phyloP scores from a whole-genome alignment of 2,113 vertebrate genomes.

The Solea senegalensis region DNA sequence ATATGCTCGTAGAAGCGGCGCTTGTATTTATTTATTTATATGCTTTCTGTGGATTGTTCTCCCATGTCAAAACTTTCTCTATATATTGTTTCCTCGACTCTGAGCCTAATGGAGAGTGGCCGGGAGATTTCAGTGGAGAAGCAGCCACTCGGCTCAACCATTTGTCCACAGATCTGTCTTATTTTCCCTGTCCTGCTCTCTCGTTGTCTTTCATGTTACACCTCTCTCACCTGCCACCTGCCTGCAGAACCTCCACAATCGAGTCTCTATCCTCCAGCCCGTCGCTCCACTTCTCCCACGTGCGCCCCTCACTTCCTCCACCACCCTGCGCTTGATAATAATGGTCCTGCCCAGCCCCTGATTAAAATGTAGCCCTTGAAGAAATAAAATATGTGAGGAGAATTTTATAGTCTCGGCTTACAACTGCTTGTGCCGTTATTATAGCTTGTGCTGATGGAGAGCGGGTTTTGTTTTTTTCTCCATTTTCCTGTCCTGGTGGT shows the following conservation, averaged over 20 bases:
- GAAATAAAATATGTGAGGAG: conserved; percentile 62
- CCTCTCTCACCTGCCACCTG: conserved; percentile 66
- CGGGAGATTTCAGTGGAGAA: conserved; percentile 51
- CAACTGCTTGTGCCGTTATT: conserved; percentile 21
- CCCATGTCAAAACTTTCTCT: conserved; percentile 48
- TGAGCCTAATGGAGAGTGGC: conserved; percentile 50
- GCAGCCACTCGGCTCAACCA: conserved; percentile 48
- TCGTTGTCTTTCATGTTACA: conserved; percentile 65
- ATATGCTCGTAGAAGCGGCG: background rate
- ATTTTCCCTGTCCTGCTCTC: conserved; percentile 25
- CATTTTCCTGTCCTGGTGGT: conserved; percentile 42
- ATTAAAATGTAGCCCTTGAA: conserved; percentile 70
- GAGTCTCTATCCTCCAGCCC: conserved; percentile 55
- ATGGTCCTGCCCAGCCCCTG: conserved; percentile 42
- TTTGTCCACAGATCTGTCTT: conserved; percentile 61
- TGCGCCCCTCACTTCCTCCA: conserved; percentile 43
- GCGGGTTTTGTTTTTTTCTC: conserved; percentile 30
- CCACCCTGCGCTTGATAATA: conserved; percentile 36
- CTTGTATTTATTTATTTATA: background rate
- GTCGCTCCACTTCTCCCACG: conserved; percentile 31
- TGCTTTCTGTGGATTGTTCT: background rate
- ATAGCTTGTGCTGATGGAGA: conserved; percentile 19
- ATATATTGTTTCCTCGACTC: conserved; percentile 53
- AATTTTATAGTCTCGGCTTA: conserved; percentile 53
- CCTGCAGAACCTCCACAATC: conserved; percentile 65